phyloP scores from a whole-genome alignment of 92 coral and sea anemone species.

The Palythoa heliodiscus region DNA sequence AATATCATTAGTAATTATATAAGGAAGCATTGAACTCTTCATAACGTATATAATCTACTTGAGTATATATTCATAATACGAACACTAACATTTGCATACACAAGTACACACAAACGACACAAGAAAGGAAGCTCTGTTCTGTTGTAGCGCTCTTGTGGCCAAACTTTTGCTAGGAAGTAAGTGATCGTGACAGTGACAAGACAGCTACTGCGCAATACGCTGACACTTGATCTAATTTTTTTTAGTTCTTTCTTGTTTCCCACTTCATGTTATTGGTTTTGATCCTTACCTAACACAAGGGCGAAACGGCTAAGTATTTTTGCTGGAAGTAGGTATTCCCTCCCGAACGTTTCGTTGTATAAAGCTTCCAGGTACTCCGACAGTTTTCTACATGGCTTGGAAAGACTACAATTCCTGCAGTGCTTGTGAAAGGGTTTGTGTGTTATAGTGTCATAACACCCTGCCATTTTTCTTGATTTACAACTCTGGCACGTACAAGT shows the following conservation, averaged over 20 bases:
- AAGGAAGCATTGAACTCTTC: too few species aligned
- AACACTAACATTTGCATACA: too few species aligned
- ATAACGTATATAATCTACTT: too few species aligned
- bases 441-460: neutral
- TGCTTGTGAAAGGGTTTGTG: neutral
- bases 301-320: conserved; percentile 82
- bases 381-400: conserved; percentile 35
- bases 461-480: neutral
- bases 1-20: too few species aligned
- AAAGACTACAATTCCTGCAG: neutral
- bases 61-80: too few species aligned
- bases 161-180: too few species aligned
- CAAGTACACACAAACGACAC: too few species aligned
- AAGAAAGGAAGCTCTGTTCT: too few species aligned
- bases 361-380: conserved; percentile 62
- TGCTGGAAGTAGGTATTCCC: conserved; percentile 72
- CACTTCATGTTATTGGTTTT: neutral
- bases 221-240: neutral
- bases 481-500: conserved; percentile 18
- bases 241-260: neutral
- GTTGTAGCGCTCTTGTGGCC: too few species aligned
- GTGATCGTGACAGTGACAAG: too few species aligned
- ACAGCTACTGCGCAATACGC: too few species aligned
- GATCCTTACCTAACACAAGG: conserved; percentile 81
- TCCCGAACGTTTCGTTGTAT: conserved; percentile 49